Evolutionary conservation across 1,140 invertebrate genomes (phyloP), one percentile per base, ranked within the genome.

Genomic region (Pissodes strobi): DNA sequence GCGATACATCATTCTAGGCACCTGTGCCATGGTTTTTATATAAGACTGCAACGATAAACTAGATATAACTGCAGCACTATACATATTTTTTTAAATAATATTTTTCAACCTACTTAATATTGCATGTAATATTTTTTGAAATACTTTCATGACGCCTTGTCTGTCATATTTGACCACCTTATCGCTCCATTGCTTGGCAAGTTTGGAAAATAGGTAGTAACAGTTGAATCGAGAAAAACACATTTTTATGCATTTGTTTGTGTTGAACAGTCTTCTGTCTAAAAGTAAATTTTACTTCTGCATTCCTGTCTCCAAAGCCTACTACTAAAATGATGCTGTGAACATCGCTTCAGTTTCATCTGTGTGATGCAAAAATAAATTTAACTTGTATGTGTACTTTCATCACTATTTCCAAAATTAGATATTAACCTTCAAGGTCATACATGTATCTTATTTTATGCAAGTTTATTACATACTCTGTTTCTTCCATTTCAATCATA

Each of bases 331-430:
- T 34, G 51, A 30, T 53, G 22, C 19, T 21, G 51, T 53, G 30
- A 2, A 53, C 12, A 34, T 49, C 1, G 46, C 46, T 53, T 53
- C 51, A 30, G n/a, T n/a, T n/a, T 34, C 30, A 8, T 53, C n/a
- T 34, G 51, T 53, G 27, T 2, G 46, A 49, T 49, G 46, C 19
- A 25, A 49, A n/a, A 49, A 49, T n/a, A n/a, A n/a, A n/a, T n/a
- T n/a, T n/a, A n/a, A n/a, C n/a, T n/a, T n/a, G n/a, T n/a, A n/a
- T n/a, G n/a, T n/a, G n/a, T n/a, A n/a, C n/a, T n/a, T n/a, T n/a
- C n/a, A n/a, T n/a, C n/a, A n/a, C n/a, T n/a, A 49, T 25, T 53
- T 5, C 51, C 51, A 53, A n/a, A 53, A 13, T 53, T 30, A 53
- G 23, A n/a, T n/a, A 2, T 15, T 34, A 5, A 13, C 34, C 1